Conservation (phyloP, 2,888 invertebrate genomes). For the Lasioglossum pauxillum region DNA sequence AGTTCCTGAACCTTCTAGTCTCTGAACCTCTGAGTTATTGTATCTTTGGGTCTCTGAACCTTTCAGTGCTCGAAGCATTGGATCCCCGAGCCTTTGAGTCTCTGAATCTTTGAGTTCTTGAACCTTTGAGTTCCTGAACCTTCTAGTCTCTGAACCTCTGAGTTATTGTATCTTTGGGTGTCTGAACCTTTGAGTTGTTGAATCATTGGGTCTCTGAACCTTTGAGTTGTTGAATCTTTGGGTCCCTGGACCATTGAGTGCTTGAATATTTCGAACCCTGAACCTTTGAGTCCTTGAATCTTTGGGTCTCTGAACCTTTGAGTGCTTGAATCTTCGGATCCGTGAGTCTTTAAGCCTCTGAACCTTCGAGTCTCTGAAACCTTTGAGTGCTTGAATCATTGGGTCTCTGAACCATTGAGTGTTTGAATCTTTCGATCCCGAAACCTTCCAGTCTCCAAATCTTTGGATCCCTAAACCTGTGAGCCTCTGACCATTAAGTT, state of each 20-base stretch:
- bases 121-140: background rate
- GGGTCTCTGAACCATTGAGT: too few species aligned
- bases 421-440: background rate
- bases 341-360: background rate
- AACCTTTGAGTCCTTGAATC: background rate
- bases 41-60: too few species aligned
- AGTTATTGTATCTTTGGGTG: background rate
- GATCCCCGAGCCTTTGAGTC: background rate
- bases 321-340: fast-evolving
- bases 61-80: too few species aligned
- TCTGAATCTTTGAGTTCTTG: background rate
- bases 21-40: background rate
- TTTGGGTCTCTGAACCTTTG: too few species aligned
- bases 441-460: background rate
- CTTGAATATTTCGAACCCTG: too few species aligned
- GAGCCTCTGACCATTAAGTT: background rate
- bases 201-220: too few species aligned
- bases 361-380: background rate
- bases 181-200: background rate
- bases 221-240: too few species aligned
- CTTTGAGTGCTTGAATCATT: background rate
- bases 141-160: too few species aligned
- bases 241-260: too few species aligned
- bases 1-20: too few species aligned
- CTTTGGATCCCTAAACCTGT: background rate